Evolutionary conservation across 2,797 vertebrate genomes (phyloP).

Genomic region (Hyperoplus immaculatus): DNA sequence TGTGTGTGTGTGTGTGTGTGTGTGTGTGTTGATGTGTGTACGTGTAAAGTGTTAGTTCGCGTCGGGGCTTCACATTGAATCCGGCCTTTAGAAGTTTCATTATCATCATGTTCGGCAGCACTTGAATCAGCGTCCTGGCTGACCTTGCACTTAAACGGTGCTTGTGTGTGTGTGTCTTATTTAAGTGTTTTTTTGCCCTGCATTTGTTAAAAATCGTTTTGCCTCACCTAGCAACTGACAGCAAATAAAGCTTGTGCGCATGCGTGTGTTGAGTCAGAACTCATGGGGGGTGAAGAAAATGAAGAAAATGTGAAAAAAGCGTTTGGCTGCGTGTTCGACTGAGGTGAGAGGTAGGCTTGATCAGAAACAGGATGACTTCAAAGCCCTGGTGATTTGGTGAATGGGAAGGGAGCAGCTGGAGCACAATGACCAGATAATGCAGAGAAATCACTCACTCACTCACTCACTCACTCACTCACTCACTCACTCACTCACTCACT

Average conservation of each 20-base stretch:
- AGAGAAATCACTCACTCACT: not conserved
- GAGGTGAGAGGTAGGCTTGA: constrained; percentile 4
- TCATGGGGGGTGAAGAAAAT: constrained; percentile 14
- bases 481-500: too few relatives aligned
- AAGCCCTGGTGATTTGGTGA: constrained; percentile 34
- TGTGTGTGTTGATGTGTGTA: not conserved
- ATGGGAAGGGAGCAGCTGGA: constrained; percentile 47
- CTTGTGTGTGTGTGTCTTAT: not conserved
- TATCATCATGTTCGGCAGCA: constrained; percentile 31
- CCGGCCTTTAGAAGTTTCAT: not conserved
- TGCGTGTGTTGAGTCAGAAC: constrained; percentile 1
- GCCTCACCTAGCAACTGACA: constrained; percentile 17
- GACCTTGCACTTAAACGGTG: constrained; percentile 27
- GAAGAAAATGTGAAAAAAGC: constrained; percentile 48
- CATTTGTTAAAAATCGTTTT: constrained; percentile 10
- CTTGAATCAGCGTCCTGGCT: constrained; percentile 12
- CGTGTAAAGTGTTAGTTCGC: not conserved
- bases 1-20: not conserved
- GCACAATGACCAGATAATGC: not conserved
- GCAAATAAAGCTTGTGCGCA: constrained; percentile 9
- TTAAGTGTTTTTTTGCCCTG: not conserved
- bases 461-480: too few relatives aligned
- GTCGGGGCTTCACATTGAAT: not conserved
- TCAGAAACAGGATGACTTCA: constrained; percentile 34
- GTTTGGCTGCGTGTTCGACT: constrained; percentile 18